phyloP scores from a whole-genome alignment of 2,888 invertebrate genomes.

The Rotaria sp. region DNA sequence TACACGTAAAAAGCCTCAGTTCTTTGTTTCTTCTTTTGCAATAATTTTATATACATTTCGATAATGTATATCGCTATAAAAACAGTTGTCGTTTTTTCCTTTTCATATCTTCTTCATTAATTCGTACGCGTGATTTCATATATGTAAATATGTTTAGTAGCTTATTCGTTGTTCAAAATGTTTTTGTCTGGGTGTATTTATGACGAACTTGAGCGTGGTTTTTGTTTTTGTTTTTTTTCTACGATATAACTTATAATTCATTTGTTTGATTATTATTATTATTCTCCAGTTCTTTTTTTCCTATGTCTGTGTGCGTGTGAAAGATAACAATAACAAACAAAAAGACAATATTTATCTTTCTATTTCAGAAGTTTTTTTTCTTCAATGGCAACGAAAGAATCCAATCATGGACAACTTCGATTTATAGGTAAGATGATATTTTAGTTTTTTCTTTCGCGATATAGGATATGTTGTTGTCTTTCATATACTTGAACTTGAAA shows the following conservation, averaged over 20 bases:
- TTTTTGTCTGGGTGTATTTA: not conserved
- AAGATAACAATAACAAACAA: slow-evolving; percentile 5
- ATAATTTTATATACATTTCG: not conserved
- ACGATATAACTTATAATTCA: slow-evolving; percentile 9
- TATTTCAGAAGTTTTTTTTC: not conserved
- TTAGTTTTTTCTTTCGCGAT: not conserved
- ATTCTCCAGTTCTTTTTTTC: not conserved
- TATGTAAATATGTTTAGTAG: not conserved
- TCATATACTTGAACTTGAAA: too few relatives aligned
- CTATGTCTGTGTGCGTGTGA: not conserved
- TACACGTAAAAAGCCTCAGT: not conserved
- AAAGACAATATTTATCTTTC: not conserved
- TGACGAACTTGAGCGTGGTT: not conserved
- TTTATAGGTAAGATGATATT: not conserved
- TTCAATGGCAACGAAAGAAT: not conserved
- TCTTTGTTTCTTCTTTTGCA: not conserved
- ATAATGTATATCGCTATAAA: not conserved
- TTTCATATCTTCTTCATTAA: not conserved
- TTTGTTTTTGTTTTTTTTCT: not conserved
- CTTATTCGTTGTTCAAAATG: not conserved
- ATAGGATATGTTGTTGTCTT: too few relatives aligned
- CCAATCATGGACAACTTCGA: not conserved
- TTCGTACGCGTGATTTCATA: not conserved
- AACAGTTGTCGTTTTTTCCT: not conserved
- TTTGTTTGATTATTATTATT: not conserved